Conservation (phyloP, 1,140 invertebrate species). For the Scaptomyza graminum region DNA sequence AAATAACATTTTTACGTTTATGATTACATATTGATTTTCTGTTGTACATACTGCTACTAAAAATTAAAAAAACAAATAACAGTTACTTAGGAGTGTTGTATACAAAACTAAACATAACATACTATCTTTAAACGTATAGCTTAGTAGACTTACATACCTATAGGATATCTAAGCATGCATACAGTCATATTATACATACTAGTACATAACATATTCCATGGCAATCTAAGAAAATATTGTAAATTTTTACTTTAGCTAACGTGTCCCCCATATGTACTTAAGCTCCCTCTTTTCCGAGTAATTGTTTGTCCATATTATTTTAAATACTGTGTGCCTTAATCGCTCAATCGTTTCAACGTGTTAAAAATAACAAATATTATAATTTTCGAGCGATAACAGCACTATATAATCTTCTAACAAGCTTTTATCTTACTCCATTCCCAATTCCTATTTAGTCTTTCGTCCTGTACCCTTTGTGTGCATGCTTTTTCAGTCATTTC, state of each 20-base stretch:
- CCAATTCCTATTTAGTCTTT: slow-evolving; percentile 24
- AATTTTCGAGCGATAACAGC: not conserved
- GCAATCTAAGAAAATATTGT: not conserved
- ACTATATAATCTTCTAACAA: not conserved
- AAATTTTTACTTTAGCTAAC: slow-evolving; percentile 8
- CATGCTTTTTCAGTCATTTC: slow-evolving; percentile 48
- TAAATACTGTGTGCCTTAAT: not conserved
- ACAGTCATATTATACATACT: slow-evolving; percentile 42
- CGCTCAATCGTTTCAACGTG: not conserved
- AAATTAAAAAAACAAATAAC: not conserved
- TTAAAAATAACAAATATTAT: not conserved
- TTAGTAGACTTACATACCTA: slow-evolving; percentile 18
- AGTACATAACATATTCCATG: slow-evolving; percentile 6
- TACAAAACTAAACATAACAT: slow-evolving; percentile 36
- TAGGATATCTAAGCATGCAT: slow-evolving; percentile 46
- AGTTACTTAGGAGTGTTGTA: slow-evolving; percentile 14
- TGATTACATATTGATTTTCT: slow-evolving; percentile 30
- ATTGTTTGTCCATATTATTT: not conserved
- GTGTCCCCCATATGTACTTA: slow-evolving; percentile 1
- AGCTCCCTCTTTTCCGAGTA: not conserved
- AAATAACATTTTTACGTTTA: slow-evolving; percentile 56
- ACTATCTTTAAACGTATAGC: slow-evolving; percentile 31
- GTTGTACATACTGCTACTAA: slow-evolving; percentile 18
- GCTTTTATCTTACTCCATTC: slow-evolving; percentile 1
- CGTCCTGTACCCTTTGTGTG: slow-evolving; percentile 41